These are phyloP conservation scores for Ceratina australensis DNA, from an alignment of 1,140 invertebrate genomes.

Conservation along the genomic window DNA sequence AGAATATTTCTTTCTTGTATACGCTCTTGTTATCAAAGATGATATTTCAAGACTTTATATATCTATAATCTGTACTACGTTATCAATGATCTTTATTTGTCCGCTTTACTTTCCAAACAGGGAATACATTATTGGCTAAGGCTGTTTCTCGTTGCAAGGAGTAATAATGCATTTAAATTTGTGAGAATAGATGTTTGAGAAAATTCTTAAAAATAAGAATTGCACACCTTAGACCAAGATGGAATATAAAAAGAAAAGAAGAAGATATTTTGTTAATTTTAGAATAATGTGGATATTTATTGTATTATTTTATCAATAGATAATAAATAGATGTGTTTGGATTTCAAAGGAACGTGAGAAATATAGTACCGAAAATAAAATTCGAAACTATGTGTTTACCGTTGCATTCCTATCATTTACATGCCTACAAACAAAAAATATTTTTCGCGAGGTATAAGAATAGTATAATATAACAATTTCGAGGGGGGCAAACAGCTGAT, in stretches of 20 bases:
- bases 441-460: background rate
- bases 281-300: slow-evolving; percentile 73
- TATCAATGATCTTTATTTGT: slow-evolving; percentile 44
- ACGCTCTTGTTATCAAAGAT: slow-evolving; percentile 31
- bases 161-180: slow-evolving; percentile 73
- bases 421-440: background rate
- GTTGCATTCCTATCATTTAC: background rate
- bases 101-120: slow-evolving; percentile 51
- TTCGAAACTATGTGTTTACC: background rate
- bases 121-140: slow-evolving; percentile 63
- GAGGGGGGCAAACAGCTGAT: too few species aligned
- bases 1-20: slow-evolving; percentile 26
- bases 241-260: slow-evolving; percentile 50
- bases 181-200: slow-evolving; percentile 61
- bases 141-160: slow-evolving; percentile 61
- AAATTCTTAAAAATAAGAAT: slow-evolving; percentile 58
- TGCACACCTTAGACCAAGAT: slow-evolving; percentile 59
- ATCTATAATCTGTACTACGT: slow-evolving; percentile 34
- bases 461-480: too few species aligned
- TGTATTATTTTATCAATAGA: slow-evolving; percentile 72
- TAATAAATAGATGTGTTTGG: slow-evolving; percentile 74
- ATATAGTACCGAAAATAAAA: slow-evolving; percentile 56
- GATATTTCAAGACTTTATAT: slow-evolving; percentile 46
- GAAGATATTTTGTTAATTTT: slow-evolving; percentile 76
- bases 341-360: slow-evolving; percentile 69